phyloP scores from a whole-genome alignment of 2,113 vertebrate genomes.

The Isurus oxyrinchus region DNA sequence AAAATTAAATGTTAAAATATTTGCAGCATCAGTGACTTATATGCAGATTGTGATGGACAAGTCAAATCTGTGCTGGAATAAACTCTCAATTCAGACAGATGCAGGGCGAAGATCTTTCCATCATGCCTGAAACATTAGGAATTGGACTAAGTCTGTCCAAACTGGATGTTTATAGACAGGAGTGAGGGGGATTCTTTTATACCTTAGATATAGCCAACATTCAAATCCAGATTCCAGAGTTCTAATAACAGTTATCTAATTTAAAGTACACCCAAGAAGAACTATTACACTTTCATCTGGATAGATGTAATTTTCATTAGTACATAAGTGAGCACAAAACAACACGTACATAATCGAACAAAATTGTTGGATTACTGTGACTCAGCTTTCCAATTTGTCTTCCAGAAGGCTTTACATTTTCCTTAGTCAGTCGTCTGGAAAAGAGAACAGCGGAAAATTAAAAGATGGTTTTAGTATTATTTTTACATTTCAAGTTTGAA shows the following conservation, averaged over 20 bases:
- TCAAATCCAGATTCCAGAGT: neutral
- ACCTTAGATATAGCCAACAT: neutral
- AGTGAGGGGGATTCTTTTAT: neutral
- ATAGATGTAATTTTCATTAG: neutral
- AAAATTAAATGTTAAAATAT: neutral
- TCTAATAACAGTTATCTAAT: neutral
- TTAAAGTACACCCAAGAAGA: neutral
- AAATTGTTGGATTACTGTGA: conserved; percentile 98
- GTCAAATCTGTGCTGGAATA: neutral
- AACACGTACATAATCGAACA: conserved; percentile 94
- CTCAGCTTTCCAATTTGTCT: conserved; percentile 97
- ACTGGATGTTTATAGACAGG: neutral
- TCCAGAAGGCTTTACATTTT: conserved; percentile 98
- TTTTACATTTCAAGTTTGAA: neutral
- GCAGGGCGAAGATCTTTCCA: neutral
- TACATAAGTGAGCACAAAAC: neutral
- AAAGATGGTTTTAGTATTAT: neutral
- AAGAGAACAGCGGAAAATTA: conserved; percentile 36
- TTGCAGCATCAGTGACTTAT: neutral
- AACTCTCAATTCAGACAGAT: neutral
- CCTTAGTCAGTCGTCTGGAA: conserved; percentile 88
- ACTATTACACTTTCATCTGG: neutral
- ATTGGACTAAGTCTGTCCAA: neutral
- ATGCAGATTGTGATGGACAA: neutral
- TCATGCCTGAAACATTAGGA: neutral